Evolutionary conservation across 1,140 invertebrate species (phyloP).

Genomic region (Oryzaephilus surinamensis): DNA sequence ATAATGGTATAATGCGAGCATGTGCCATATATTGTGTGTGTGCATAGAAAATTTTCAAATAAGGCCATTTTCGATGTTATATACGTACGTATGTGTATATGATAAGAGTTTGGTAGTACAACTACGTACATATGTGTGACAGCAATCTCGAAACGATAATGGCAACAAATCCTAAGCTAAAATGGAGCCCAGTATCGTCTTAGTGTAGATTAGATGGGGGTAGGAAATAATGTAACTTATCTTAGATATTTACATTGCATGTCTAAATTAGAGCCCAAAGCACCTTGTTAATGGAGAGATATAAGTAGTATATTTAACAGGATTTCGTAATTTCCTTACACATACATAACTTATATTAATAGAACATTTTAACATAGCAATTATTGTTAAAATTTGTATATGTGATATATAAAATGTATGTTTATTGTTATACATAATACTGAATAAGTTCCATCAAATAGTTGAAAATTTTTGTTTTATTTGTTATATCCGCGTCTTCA

Average conservation of each 20-base stretch:
- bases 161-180: slow-evolving; percentile 12
- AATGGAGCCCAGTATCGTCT: slow-evolving; percentile 14
- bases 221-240: slow-evolving; percentile 15
- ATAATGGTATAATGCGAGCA: no score
- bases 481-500: no score
- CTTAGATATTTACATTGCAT: slow-evolving; percentile 20
- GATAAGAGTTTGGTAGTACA: slow-evolving; percentile 15
- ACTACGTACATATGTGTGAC: no score
- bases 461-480: no score
- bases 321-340: slow-evolving; percentile 20
- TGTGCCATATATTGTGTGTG: no score
- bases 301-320: slow-evolving; percentile 20
- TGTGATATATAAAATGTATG: no score
- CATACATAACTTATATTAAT: slow-evolving; percentile 21
- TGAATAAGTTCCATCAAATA: no score
- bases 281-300: slow-evolving; percentile 21
- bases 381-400: no score
- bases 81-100: slow-evolving; percentile 5
- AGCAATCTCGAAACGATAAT: slow-evolving; percentile 17
- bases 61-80: slow-evolving; percentile 4
- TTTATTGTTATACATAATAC: no score
- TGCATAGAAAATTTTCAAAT: no score
- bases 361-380: slow-evolving; percentile 17
- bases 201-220: slow-evolving; percentile 16
- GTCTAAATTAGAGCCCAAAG: slow-evolving; percentile 17